A percentile compares a stretch with the other conserved stretches of the same genome.
Conservation (phyloP, 2,888 invertebrate genomes). For the Acronicta psi region DNA sequence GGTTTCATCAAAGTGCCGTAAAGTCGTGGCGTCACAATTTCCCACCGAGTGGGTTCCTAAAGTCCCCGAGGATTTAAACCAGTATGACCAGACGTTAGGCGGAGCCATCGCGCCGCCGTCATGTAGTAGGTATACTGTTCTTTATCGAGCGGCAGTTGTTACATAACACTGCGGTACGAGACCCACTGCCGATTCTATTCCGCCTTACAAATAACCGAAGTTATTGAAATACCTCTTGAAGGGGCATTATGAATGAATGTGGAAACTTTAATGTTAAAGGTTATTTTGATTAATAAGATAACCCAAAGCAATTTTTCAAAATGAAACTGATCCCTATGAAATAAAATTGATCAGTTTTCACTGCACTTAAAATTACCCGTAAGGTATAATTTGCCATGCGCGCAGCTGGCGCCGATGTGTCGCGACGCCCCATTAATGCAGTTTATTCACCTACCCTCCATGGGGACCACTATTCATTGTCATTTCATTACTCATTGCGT, state of each 20-base stretch:
- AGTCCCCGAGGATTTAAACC: constrained; percentile 60
- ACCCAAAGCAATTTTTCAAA: no score
- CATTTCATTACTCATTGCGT: constrained; percentile 54
- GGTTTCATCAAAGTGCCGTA: constrained; percentile 16
- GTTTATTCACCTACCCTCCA: constrained; percentile 74
- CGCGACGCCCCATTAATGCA: constrained; percentile 73
- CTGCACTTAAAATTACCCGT: no score
- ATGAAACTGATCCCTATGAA: no score
- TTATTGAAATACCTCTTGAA: constrained; percentile 53
- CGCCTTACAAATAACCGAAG: constrained; percentile 62
- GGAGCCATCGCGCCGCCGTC: constrained; percentile 66
- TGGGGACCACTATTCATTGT: constrained; percentile 54
- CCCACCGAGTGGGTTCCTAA: constrained; percentile 61
- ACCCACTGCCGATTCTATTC: constrained; percentile 68
- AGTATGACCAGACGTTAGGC: constrained; percentile 65
- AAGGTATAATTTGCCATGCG: constrained; percentile 44
- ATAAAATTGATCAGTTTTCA: no score
- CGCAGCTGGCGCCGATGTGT: constrained; percentile 65
- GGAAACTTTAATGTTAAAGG: constrained; percentile 1
- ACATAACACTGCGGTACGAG: constrained; percentile 85
- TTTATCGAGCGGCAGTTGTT: constrained; percentile 81
- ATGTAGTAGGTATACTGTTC: constrained; percentile 63
- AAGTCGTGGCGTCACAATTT: constrained; percentile 59
- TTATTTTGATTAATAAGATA: neutral
- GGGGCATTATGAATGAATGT: constrained; percentile 12